Evolutionary conservation across 2,888 invertebrate genomes (phyloP), one percentile per base, ranked within the genome.

Genomic region (Phalera bucephala): DNA sequence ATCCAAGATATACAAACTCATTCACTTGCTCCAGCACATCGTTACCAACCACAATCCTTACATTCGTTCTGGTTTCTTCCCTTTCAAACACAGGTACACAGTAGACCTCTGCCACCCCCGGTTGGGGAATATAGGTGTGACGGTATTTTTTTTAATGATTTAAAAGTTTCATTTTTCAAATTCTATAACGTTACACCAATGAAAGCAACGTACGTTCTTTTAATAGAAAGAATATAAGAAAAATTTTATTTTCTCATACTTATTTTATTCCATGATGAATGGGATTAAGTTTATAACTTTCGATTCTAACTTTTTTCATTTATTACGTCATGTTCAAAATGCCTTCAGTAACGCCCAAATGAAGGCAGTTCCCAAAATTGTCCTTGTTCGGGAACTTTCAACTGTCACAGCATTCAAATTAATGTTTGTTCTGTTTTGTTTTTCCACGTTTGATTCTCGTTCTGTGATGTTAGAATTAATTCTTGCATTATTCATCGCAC

Each of bases 211-310:
- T 14, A n/a, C n/a, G 14, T 10, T 3, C 9, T 14, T 62, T 59
- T 53, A 33, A 40, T 49, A 47, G 45, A 67, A 62, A 53, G 58
- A 67, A 61, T 62, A 60, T 67, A 68, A 71, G 62, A 65, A 70
- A 72, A 74, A 55, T 70, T 72, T 54, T 31, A n/a, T n/a, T n/a
- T n/a, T n/a, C n/a, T 40, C 45, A 64, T 63, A 63, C 67, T 68
- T 69, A 73, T 77, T 74, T 80, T 76, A 74, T 77, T 74, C 72
- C 60, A 54, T 83, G 81, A 84, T 81, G 78, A 87, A 86, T 84
- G 79, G 94, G 93, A 80, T 79, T 67, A 86, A 82, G 79, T 85
- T 83, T 80, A 76, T 82, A 84, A 85, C 80, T 84, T 81, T 80
- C 79, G 80, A 86, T 83, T 80, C 73, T 72, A 87, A 88, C 87